Base-by-base conservation (phyloP, 2,888 invertebrate species). In the Drosophila rubida region DNA sequence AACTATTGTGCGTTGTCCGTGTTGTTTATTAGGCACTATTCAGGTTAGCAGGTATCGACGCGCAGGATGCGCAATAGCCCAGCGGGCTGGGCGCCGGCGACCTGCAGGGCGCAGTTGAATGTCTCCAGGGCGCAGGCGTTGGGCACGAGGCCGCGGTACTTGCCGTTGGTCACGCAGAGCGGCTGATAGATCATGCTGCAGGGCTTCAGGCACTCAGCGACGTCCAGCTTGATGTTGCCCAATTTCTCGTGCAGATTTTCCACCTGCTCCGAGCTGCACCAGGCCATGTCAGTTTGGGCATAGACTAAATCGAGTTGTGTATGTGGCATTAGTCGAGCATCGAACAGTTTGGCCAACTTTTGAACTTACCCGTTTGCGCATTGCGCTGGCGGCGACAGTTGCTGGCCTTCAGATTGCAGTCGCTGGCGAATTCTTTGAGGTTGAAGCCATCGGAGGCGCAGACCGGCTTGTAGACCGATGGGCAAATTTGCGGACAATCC, bases 101-200 rank as follows among this genome's bases (percentile, higher is more conserved):
- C 42, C 55, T 48, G 46, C 57, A 90, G 68, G 14, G 78, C 90
- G 53, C 91, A 91, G 60, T 90, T 90, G 42, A 80, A 84, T 42
- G 41, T 64, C 0, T 80, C 80, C 69, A 90, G 63, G 35, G 80
- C 37, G 46, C 91, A 91, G 14, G 74, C 46, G 45, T 84, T 91
- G 66, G 86, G 74, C 35, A 90, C 55, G 14, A 78, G 39, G n/a
- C 77, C 79, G 27, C 91, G 90, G 64, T 80, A 86, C 32, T 84
- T 77, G 55, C 90, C 91, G 59, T 91, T 90, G 25, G 90, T 87
- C 0, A 80, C 79, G 55, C 91, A 91, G 7, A 91, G 57, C 6
- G 91, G 91, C 19, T 75, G 66, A 53, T 87, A 90, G 54, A 88
- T 89, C 88, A 90, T 75, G 35, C 87, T 57, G 27, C 90, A 91